phyloP scores from a whole-genome alignment of 1,140 invertebrate genomes.

The Drosophila kanapiae region DNA sequence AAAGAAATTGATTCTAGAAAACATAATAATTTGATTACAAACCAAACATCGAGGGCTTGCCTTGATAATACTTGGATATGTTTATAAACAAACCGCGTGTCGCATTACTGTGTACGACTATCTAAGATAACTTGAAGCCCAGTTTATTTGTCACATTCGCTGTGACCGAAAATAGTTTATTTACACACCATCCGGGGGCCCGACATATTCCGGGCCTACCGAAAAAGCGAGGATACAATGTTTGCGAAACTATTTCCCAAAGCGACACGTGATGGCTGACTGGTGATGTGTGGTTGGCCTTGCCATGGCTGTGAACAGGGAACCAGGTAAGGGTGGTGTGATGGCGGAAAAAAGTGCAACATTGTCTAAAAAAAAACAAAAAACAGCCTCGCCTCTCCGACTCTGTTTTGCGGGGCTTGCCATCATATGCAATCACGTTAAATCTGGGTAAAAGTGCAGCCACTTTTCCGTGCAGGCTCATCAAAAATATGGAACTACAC shows the following conservation, averaged over 20 bases:
- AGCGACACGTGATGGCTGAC: slow-evolving; percentile 35
- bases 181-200: slow-evolving; percentile 16
- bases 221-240: slow-evolving; percentile 6
- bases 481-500: slow-evolving; percentile 55
- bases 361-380: slow-evolving; percentile 11
- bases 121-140: too few relatives aligned
- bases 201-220: slow-evolving; percentile 24
- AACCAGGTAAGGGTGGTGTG: slow-evolving; percentile 40
- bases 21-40: too few relatives aligned
- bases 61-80: too few relatives aligned
- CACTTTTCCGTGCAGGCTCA: slow-evolving; percentile 61
- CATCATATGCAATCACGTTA: slow-evolving; percentile 64
- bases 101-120: too few relatives aligned
- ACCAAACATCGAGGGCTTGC: too few relatives aligned
- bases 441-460: slow-evolving; percentile 58
- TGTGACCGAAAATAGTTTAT: slow-evolving; percentile 13
- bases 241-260: slow-evolving; percentile 33
- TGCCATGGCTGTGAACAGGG: slow-evolving; percentile 21
- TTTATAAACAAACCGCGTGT: too few relatives aligned
- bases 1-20: slow-evolving; percentile 1
- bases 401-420: background rate
- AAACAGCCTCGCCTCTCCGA: background rate
- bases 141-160: background rate
- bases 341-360: slow-evolving; percentile 40
- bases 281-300: slow-evolving; percentile 14